phyloP scores from a whole-genome alignment of 92 coral and sea anemone species.

The Scolanthus callimorphus region DNA sequence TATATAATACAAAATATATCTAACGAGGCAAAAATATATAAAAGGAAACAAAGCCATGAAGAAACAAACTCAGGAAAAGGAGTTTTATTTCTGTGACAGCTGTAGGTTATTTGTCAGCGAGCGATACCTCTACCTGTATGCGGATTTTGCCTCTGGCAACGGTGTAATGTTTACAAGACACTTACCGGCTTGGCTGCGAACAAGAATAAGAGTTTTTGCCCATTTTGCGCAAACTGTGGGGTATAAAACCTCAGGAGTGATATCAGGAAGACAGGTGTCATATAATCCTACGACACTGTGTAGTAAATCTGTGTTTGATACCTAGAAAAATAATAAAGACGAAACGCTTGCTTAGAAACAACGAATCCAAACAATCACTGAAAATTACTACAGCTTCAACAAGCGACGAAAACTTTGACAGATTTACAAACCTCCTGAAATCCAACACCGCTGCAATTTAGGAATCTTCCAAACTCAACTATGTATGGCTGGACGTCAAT shows the following conservation, averaged over 20 bases:
- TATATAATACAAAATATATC: too few relatives aligned
- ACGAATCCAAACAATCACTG: constrained; percentile 30
- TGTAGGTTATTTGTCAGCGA: too few relatives aligned
- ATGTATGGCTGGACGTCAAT: constrained; percentile 57
- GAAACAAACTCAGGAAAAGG: too few relatives aligned
- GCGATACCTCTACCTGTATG: too few relatives aligned
- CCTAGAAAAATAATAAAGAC: constrained; percentile 14
- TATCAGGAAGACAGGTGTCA: constrained; percentile 76
- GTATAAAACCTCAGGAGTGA: constrained; percentile 86
- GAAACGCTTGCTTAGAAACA: constrained; percentile 12
- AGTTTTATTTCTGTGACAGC: too few relatives aligned
- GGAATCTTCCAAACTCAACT: constrained; percentile 71
- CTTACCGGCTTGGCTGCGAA: constrained; percentile 66
- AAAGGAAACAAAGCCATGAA: too few relatives aligned
- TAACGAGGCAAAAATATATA: too few relatives aligned
- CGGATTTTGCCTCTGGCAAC: too few relatives aligned
- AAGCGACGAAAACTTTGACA: neutral
- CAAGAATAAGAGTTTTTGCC: constrained; percentile 67
- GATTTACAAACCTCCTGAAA: constrained; percentile 46
- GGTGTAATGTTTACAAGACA: too few relatives aligned
- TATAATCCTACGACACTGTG: constrained; percentile 76
- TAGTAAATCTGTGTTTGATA: constrained; percentile 66
- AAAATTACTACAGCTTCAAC: neutral
- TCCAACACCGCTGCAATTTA: constrained; percentile 52
- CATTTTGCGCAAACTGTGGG: constrained; percentile 83